Conservation (phyloP, 2,888 invertebrate genomes). For the Cosmia trapezina region DNA sequence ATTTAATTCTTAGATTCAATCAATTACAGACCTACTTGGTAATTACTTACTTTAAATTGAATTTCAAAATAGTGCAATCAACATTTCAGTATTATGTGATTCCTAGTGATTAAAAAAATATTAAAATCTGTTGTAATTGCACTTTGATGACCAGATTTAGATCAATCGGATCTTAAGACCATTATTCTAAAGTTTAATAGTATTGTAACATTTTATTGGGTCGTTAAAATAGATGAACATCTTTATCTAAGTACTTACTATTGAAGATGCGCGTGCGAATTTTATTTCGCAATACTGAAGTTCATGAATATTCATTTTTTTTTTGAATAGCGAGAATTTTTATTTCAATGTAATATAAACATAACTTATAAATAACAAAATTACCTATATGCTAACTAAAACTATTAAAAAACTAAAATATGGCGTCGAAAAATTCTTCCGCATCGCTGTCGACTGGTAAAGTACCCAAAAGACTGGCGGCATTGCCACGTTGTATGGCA, state of each 20-base stretch:
- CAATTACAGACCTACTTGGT: not conserved
- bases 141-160: constrained; percentile 25
- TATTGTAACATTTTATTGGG: constrained; percentile 53
- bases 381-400: too few species aligned
- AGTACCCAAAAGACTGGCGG: too few species aligned
- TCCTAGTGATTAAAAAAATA: constrained; percentile 13
- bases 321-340: too few species aligned
- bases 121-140: constrained; percentile 16
- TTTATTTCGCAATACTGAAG: constrained; percentile 33
- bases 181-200: constrained; percentile 60
- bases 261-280: not conserved
- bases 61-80: constrained; percentile 29
- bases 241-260: constrained; percentile 5
- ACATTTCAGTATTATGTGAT: not conserved
- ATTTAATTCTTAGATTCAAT: constrained; percentile 5
- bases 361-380: too few species aligned
- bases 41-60: constrained; percentile 4
- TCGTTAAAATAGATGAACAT: constrained; percentile 44
- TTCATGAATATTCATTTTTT: constrained; percentile 37
- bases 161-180: constrained; percentile 31
- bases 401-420: too few species aligned
- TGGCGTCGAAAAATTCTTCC: too few species aligned
- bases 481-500: too few species aligned
- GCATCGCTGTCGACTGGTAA: too few species aligned
- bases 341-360: too few species aligned